These are phyloP conservation scores for Metacarcinus magister DNA, from an alignment of 2,888 invertebrate species.

Conservation along the genomic window DNA sequence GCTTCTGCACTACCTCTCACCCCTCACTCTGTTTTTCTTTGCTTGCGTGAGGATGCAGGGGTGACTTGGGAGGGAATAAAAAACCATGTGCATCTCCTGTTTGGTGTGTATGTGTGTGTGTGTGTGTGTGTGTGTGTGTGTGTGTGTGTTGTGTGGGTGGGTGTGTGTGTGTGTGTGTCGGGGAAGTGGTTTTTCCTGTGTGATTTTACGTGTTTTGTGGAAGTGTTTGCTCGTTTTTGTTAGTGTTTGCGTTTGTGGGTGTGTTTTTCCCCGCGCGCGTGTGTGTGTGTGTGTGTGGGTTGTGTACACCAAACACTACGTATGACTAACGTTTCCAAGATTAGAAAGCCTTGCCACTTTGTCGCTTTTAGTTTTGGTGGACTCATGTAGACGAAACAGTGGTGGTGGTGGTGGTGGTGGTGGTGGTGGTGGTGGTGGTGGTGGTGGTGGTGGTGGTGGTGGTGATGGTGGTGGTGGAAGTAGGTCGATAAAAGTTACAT, in stretches of 20 bases:
- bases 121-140: too few relatives aligned
- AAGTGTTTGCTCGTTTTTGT: too few relatives aligned
- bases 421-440: neutral
- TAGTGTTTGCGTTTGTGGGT: too few relatives aligned
- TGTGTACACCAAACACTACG: neutral
- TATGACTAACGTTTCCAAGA: neutral
- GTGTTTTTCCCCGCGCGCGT: too few relatives aligned
- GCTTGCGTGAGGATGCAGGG: neutral
- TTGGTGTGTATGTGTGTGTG: too few relatives aligned
- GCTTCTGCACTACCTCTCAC: neutral
- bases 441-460: neutral
- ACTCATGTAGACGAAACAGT: neutral
- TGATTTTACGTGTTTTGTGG: too few relatives aligned
- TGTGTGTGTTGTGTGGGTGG: too few relatives aligned
- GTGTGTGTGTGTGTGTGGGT: neutral
- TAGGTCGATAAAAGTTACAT: neutral
- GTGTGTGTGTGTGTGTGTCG: too few relatives aligned
- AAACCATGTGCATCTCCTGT: neutral
- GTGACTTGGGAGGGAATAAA: neutral
- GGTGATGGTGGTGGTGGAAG: neutral
- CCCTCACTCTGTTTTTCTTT: neutral
- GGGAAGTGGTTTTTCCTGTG: too few relatives aligned
- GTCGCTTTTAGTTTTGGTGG: neutral
- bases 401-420: neutral
- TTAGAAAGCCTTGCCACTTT: neutral